phyloP scores from a whole-genome alignment of 2,888 invertebrate species.

The Lycaena phlaeas region DNA sequence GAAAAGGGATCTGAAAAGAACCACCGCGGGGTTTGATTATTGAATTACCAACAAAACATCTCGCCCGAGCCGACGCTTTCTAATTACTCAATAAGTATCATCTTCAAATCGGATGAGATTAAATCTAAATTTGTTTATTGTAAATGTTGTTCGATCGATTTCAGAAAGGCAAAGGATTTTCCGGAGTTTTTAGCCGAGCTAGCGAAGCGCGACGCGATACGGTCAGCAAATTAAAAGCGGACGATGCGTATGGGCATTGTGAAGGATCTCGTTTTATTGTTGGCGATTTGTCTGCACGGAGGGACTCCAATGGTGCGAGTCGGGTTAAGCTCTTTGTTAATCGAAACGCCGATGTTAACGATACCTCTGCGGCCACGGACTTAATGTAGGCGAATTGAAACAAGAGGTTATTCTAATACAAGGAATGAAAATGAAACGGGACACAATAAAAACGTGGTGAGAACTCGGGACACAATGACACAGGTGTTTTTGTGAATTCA shows the following conservation, averaged over 20 bases:
- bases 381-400: slow-evolving; percentile 20
- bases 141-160: slow-evolving; percentile 24
- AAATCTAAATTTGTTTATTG: slow-evolving; percentile 42
- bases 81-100: slow-evolving; percentile 63
- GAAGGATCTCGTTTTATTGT: slow-evolving; percentile 59
- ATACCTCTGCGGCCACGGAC: slow-evolving; percentile 29
- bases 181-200: slow-evolving; percentile 58
- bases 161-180: slow-evolving; percentile 33
- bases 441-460: too few relatives aligned
- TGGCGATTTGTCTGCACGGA: slow-evolving; percentile 64
- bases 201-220: slow-evolving; percentile 45
- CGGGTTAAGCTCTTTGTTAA: slow-evolving; percentile 60
- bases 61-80: slow-evolving; percentile 30
- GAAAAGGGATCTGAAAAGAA: slow-evolving; percentile 35
- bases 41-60: slow-evolving; percentile 69
- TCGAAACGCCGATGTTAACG: slow-evolving; percentile 45
- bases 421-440: neutral
- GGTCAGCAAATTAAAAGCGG: slow-evolving; percentile 68
- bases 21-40: slow-evolving; percentile 54
- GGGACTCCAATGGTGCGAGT: slow-evolving; percentile 60
- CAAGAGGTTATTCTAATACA: slow-evolving; percentile 8
- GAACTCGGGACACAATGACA: too few relatives aligned
- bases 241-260: slow-evolving; percentile 62
- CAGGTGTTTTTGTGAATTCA: too few relatives aligned
- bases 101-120: slow-evolving; percentile 50